Percentiles rank a stretch among this genome's conserved stretches.
phyloP scores from a whole-genome alignment of 2,797 vertebrate species.

The Sorex maritimensis region DNA sequence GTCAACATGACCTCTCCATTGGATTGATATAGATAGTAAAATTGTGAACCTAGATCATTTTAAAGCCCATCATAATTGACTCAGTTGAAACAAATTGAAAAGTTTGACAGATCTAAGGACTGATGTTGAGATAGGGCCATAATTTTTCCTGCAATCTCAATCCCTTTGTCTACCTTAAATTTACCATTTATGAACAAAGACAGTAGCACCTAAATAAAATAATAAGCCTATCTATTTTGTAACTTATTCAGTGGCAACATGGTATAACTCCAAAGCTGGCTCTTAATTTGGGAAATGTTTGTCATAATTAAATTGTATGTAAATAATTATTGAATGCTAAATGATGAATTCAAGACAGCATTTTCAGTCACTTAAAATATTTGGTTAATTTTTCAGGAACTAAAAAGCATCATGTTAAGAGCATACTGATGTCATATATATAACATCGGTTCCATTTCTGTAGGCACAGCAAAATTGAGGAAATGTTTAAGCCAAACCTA shows the following conservation, averaged over 20 bases:
- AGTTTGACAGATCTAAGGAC: not conserved
- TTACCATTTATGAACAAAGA: constrained; percentile 12
- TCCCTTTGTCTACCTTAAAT: constrained; percentile 37
- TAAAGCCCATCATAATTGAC: not conserved
- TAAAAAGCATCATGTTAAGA: not conserved
- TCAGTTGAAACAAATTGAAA: not conserved
- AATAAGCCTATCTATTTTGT: constrained; percentile 11
- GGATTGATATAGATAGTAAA: constrained; percentile 28
- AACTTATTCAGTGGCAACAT: constrained; percentile 11
- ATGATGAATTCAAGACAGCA: not conserved
- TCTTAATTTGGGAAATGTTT: constrained; percentile 29
- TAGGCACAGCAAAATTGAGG: not conserved
- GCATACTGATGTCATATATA: not conserved
- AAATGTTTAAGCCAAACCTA: constrained; percentile 19
- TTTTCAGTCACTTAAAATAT: not conserved
- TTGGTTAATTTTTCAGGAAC: constrained; percentile 32
- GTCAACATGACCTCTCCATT: not conserved
- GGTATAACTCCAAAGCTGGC: constrained; percentile 41
- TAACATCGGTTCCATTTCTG: too few species aligned
- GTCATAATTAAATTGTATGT: constrained; percentile 26
- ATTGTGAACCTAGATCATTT: not conserved
- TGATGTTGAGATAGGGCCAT: not conserved
- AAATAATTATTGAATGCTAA: constrained; percentile 57
- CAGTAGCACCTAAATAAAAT: constrained; percentile 41
- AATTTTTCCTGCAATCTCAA: not conserved